Evolutionary conservation across 2,113 vertebrate species (phyloP), one percentile per base, ranked within the genome.

Genomic region (Lophura nycthemera): DNA sequence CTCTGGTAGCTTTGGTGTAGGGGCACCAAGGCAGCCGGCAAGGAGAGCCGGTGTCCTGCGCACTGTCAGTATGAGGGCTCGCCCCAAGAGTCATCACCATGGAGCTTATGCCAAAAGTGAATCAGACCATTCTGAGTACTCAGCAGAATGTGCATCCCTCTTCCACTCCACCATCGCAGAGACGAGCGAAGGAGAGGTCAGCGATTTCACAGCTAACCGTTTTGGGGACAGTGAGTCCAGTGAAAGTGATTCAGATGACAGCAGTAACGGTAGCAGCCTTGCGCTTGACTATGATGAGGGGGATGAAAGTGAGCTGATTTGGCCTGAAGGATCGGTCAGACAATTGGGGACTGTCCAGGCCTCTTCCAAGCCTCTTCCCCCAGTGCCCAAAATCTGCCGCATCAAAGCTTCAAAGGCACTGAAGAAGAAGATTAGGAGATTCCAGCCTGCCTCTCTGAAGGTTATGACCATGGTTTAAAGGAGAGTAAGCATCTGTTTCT

Each of bases 331-430:
- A 17, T 83, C 83, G 0, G 69, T 78, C 42, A 96, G 73, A n/a
- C 95, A 84, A 18, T 15, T 40, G 0, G 95, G 96, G 3, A 30
- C 96, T 5, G 65, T 96, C 40, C 98, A 98, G 4, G 22, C 95
- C 32, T 76, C 98, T 17, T 90, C 97, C 65, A 98, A 95, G 86
- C 93, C 96, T 75, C 97, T 97, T 83, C 98, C 95, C 12, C 97
- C 98, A 0, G 97, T 98, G 87, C 98, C 99, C 54, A 97, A 97
- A 57, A 97, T 99, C 71, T 99, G 98, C 92, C 98, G 98, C 40
- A 98, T 99, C 93, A 99, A 99, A 97, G 99, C 99, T 38, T 99
- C 99, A 69, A 98, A 98, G 93, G 99, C 99, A 38, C 97, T 99
- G 45, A 99, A 98, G 96, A 99, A 98, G 94, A 99, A 99, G 97